Evolutionary conservation across 2,113 vertebrate species (phyloP).

Genomic region (Poeciliopsis turrubarensis): DNA sequence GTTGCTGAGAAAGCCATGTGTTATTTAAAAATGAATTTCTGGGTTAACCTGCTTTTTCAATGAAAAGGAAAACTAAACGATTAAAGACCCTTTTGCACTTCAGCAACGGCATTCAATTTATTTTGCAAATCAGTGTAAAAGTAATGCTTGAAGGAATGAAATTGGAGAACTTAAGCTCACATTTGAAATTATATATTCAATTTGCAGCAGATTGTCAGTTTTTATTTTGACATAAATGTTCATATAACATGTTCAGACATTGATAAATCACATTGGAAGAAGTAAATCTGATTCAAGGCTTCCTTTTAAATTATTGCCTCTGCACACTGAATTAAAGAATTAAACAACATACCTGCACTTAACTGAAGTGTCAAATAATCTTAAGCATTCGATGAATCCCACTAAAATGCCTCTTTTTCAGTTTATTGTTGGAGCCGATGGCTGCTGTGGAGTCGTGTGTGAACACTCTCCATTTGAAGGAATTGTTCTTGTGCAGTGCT

Average conservation of each 20-base stretch:
- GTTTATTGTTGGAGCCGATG: constrained; percentile 93
- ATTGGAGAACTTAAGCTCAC: background rate
- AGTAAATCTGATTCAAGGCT: background rate
- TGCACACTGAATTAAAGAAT: background rate
- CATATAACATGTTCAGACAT: constrained; percentile 27
- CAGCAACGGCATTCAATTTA: background rate
- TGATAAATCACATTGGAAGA: background rate
- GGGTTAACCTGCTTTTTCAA: background rate
- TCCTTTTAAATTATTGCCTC: background rate
- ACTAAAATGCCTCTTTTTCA: constrained; percentile 64
- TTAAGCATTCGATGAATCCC: constrained; percentile 1
- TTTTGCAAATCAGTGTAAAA: background rate
- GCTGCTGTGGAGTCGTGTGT: constrained; percentile 91
- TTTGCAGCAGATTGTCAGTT: too few relatives aligned
- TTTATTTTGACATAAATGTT: constrained; percentile 19
- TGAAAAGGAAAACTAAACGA: background rate
- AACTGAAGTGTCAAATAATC: background rate
- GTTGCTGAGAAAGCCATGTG: background rate
- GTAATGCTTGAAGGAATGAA: background rate
- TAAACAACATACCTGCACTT: background rate
- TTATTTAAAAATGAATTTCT: background rate
- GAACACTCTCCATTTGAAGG: constrained; percentile 97
- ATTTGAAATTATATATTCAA: too few relatives aligned
- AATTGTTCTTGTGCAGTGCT: constrained; percentile 94
- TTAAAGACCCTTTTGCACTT: constrained; percentile 2